A percentile compares a stretch with the other conserved stretches of the same genome.
phyloP scores from a whole-genome alignment of 2,888 invertebrate genomes.

The Aethes cnicana region DNA sequence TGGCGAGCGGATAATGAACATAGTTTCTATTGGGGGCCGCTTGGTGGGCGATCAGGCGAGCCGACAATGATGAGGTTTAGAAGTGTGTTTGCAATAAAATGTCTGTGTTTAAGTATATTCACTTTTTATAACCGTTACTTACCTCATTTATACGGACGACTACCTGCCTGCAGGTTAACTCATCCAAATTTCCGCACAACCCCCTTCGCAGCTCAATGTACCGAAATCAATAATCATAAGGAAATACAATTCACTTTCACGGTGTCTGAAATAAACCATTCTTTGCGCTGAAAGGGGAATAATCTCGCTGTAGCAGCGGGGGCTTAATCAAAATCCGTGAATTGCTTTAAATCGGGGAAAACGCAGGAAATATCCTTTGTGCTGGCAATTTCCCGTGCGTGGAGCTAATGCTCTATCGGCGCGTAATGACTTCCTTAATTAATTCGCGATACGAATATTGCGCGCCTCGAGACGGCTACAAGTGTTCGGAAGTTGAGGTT shows the following conservation, averaged over 20 bases:
- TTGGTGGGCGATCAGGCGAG: neutral
- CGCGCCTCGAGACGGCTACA: constrained; percentile 37
- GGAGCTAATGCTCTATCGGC: constrained; percentile 77
- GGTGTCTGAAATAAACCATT: constrained; percentile 81
- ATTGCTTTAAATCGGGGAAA: constrained; percentile 82
- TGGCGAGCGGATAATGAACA: constrained; percentile 65
- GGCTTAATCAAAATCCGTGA: constrained; percentile 81
- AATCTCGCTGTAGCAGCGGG: constrained; percentile 79
- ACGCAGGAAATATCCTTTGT: constrained; percentile 82
- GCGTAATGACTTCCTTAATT: constrained; percentile 82
- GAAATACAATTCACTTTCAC: constrained; percentile 80
- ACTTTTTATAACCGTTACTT: too few species aligned
- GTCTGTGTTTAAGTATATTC: too few species aligned
- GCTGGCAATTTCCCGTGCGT: constrained; percentile 79
- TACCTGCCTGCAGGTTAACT: too few species aligned
- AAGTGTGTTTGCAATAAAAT: too few species aligned
- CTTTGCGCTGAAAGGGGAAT: constrained; percentile 81
- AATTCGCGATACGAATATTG: constrained; percentile 78
- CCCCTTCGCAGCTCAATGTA: constrained; percentile 16
- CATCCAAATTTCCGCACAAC: neutral
- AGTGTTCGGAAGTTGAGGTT: constrained; percentile 34
- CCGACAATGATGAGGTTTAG: neutral
- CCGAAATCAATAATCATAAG: constrained; percentile 71
- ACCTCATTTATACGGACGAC: too few species aligned
- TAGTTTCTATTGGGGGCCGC: constrained; percentile 54